phyloP scores from a whole-genome alignment of 30 jellyfish, hydroid and myxozoan species.

The Nemopilema nomurai region DNA sequence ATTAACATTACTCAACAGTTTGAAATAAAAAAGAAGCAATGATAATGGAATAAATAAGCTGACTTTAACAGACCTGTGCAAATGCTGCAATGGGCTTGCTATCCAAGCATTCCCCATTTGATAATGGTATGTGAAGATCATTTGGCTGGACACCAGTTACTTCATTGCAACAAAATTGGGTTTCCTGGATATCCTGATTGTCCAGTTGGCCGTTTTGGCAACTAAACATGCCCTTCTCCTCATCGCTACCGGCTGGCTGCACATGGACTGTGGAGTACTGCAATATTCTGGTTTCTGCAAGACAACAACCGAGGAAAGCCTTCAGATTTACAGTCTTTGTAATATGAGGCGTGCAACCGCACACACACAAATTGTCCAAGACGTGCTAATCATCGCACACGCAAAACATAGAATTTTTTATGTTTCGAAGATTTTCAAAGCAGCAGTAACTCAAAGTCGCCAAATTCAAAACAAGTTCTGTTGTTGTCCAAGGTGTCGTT shows the following conservation, averaged over 20 bases:
- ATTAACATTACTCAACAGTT: background rate
- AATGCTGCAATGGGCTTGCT: background rate
- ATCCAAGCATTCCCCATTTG: background rate
- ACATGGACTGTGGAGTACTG: constrained; percentile 5
- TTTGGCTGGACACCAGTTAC: background rate
- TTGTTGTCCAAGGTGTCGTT: too few species aligned
- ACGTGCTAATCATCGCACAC: too few species aligned
- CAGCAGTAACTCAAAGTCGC: too few species aligned
- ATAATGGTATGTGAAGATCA: background rate
- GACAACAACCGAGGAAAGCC: too few species aligned
- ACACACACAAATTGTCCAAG: too few species aligned
- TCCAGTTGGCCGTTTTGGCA: background rate
- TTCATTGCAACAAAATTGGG: background rate
- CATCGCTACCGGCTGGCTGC: constrained; percentile 4
- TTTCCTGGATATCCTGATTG: background rate
- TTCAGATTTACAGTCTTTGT: too few species aligned
- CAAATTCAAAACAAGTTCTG: too few species aligned
- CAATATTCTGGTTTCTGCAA: background rate
- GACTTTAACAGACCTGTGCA: background rate
- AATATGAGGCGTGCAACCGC: too few species aligned
- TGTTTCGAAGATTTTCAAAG: too few species aligned
- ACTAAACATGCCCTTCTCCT: background rate
- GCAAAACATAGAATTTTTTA: too few species aligned
- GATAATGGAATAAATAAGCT: too few species aligned
- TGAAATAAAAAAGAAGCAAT: background rate